Evolutionary conservation across 2,113 vertebrate genomes (phyloP), one percentile per base, ranked within the genome.

Genomic region (Pycnonotus jocosus): DNA sequence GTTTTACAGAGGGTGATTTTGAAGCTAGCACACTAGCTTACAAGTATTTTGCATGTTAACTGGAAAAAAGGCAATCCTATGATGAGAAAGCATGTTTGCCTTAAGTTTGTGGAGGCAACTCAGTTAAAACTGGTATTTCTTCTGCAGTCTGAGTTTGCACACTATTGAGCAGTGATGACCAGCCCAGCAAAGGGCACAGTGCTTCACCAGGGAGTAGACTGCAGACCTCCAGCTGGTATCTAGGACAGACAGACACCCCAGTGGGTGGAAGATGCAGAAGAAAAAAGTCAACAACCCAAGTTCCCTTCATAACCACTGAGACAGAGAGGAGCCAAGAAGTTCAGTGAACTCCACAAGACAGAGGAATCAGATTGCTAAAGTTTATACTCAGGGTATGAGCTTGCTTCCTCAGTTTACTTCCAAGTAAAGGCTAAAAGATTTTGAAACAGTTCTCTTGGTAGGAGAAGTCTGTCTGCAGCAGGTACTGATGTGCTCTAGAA

Each of bases 261-360:
- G 25, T 6, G 9, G 4, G 21, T 25, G 9, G 30, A 42, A 22
- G 13, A 45, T 7, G 35, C 42, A 73, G 54, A 53, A 86, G 38
- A 13, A 81, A 58, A 30, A 80, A 42, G 60, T 10, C 18, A 61
- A 58, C 38, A 78, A 66, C 68, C 23, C 33, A 54, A 61, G 54
- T 33, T 76, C 24, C 58, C 30, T 42, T 40, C 22, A 5, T 18
- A 40, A 68, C 6, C 31, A 61, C 48, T 0, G 0, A 61, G 85
- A 69, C 65, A 92, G 57, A 64, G 12, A 60, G 31, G 50, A 94
- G 64, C 33, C 82, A 61, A 66, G 23, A 95, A 82, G 64, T 92
- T 83, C 79, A 58, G 35, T 45, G 58, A 94, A 93, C 82, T 88
- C 68, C 50, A 21, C 5, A 2, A n/a, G 38, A 28, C 35, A 80